Conservation (phyloP, 2,888 invertebrate genomes). For the Scaptomyza reducta region DNA sequence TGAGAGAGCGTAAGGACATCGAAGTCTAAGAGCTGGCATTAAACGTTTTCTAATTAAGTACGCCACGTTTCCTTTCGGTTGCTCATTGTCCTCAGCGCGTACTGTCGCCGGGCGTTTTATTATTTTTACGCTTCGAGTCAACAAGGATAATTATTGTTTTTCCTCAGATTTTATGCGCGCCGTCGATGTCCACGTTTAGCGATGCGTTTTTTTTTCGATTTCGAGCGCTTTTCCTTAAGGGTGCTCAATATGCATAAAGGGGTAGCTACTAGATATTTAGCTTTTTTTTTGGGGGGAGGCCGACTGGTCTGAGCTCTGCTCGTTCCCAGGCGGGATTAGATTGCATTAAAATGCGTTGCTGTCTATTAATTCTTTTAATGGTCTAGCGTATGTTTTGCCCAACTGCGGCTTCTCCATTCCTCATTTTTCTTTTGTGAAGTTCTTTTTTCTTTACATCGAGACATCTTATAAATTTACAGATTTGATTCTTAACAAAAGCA, state of each 20-base stretch:
- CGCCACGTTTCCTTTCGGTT: constrained; percentile 39
- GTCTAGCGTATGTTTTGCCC: constrained; percentile 28
- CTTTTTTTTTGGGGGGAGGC: neutral
- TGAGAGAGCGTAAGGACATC: constrained; percentile 34
- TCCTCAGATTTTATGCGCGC: constrained; percentile 56
- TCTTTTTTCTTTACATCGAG: neutral
- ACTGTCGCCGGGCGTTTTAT: constrained; percentile 58
- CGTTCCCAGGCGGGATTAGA: constrained; percentile 51
- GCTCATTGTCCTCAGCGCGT: constrained; percentile 32
- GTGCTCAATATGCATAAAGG: constrained; percentile 46
- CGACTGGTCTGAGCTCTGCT: constrained; percentile 12
- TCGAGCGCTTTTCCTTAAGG: constrained; percentile 19
- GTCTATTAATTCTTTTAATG: constrained; percentile 63
- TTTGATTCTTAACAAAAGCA: constrained; percentile 30
- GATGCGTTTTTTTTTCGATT: constrained; percentile 64
- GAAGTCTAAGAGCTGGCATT: constrained; percentile 58
- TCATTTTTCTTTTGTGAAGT: constrained; percentile 6
- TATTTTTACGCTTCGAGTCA: constrained; percentile 62
- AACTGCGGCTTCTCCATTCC: constrained; percentile 35
- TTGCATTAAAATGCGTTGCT: constrained; percentile 65
- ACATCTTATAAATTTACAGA: neutral
- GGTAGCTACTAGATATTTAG: constrained; percentile 44
- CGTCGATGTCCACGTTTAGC: constrained; percentile 48
- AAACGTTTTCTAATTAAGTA: constrained; percentile 78
- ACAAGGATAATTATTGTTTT: constrained; percentile 74